Conservation (phyloP, 1,140 invertebrate species). For the Drosophila nebulosa region DNA sequence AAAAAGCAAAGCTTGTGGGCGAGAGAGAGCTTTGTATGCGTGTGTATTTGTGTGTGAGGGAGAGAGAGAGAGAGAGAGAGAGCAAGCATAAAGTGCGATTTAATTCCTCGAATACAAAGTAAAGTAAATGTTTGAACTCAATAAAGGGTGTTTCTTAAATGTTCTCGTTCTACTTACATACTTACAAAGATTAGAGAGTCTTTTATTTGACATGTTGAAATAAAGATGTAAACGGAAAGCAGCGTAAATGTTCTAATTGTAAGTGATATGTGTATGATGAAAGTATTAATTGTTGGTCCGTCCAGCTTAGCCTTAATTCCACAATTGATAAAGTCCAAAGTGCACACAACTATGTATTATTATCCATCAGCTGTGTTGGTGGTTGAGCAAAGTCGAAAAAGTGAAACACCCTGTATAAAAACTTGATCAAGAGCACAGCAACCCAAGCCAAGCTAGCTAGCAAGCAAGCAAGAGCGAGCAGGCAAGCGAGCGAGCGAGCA, state of each 20-base stretch:
- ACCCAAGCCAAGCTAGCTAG: too few species aligned
- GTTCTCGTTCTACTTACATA: background rate
- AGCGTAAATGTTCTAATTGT: background rate
- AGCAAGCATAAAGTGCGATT: constrained; percentile 62
- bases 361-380: background rate
- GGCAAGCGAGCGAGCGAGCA: constrained; percentile 36
- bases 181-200: background rate
- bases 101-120: constrained; percentile 75
- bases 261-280: too few species aligned
- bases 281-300: too few species aligned
- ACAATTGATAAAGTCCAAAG: too few species aligned
- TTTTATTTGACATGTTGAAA: too few species aligned
- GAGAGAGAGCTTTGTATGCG: constrained; percentile 21
- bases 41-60: constrained; percentile 10
- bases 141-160: background rate
- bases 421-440: background rate
- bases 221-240: background rate
- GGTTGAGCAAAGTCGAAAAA: background rate
- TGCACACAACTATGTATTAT: background rate
- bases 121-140: constrained; percentile 65
- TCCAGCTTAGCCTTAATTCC: too few species aligned
- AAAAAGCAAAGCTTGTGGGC: constrained; percentile 56
- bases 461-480: background rate
- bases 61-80: background rate
- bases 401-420: background rate